These are phyloP conservation scores for Barnardius zonarius DNA, from an alignment of 2,113 vertebrate species.

Conservation along the genomic window DNA sequence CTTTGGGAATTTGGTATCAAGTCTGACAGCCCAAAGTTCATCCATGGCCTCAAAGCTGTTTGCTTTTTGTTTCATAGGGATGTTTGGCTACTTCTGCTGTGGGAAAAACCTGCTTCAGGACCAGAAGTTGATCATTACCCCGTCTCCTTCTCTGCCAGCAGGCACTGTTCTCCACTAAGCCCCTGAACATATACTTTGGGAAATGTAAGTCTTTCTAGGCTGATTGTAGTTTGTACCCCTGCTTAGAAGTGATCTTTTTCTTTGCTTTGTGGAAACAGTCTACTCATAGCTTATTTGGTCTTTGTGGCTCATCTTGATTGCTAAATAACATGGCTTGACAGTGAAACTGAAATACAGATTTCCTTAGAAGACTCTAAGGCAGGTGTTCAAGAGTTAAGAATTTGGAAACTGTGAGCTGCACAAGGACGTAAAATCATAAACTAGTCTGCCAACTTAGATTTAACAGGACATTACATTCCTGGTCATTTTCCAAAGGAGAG, in stretches of 20 bases:
- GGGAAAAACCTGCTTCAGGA: neutral
- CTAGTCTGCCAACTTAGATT: neutral
- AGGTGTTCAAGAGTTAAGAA: neutral
- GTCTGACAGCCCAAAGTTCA: neutral
- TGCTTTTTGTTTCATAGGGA: neutral
- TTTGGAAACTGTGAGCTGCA: neutral
- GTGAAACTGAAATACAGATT: neutral
- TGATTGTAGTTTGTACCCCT: neutral
- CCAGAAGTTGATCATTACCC: fast-evolving
- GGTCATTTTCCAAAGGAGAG: neutral
- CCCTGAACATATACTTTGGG: neutral
- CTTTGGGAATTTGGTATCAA: neutral
- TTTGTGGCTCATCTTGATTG: neutral
- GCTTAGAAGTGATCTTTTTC: neutral
- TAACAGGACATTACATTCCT: neutral
- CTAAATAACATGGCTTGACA: neutral
- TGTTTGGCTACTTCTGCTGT: neutral
- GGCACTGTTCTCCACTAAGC: neutral
- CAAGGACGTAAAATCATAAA: neutral
- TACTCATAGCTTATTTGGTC: neutral
- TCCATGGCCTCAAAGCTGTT: neutral
- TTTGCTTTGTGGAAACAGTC: neutral
- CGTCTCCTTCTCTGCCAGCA: neutral
- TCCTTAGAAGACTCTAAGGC: neutral
- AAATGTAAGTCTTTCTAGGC: neutral